Conservation (phyloP, 1,140 invertebrate species). For the Brachionus asplanchnoidis region DNA sequence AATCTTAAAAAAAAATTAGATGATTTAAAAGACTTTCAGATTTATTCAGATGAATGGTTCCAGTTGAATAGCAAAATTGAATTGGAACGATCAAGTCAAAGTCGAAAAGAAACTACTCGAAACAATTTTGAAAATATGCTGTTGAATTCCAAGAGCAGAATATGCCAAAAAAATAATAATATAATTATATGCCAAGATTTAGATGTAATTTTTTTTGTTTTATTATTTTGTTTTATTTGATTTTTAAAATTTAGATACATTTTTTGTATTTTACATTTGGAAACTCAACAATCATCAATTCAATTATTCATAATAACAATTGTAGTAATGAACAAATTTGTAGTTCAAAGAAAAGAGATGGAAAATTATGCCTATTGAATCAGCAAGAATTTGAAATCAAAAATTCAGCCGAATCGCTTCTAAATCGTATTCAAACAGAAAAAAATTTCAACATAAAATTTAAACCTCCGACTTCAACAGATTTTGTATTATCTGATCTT, state of each 20-base stretch:
- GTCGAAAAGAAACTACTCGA: not conserved
- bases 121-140: not conserved
- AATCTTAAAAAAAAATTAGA: conserved; percentile 26
- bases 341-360: not conserved
- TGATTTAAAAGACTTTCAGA: conserved; percentile 27
- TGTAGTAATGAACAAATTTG: not conserved
- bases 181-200: not conserved
- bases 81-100: conserved; percentile 15
- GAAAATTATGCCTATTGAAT: not conserved
- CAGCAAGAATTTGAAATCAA: not conserved
- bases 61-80: conserved; percentile 29
- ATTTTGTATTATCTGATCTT: not conserved
- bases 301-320: not conserved
- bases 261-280: not conserved
- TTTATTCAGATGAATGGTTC: conserved; percentile 40
- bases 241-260: not conserved
- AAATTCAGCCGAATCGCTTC: not conserved
- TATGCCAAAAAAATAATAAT: not conserved
- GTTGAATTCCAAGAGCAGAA: not conserved
- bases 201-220: not conserved
- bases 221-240: too few species aligned
- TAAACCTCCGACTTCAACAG: not conserved
- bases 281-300: not conserved
- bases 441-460: not conserved
- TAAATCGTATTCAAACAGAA: not conserved